Conservation (phyloP, 2,888 invertebrate species). For the Leptopilina syphax region DNA sequence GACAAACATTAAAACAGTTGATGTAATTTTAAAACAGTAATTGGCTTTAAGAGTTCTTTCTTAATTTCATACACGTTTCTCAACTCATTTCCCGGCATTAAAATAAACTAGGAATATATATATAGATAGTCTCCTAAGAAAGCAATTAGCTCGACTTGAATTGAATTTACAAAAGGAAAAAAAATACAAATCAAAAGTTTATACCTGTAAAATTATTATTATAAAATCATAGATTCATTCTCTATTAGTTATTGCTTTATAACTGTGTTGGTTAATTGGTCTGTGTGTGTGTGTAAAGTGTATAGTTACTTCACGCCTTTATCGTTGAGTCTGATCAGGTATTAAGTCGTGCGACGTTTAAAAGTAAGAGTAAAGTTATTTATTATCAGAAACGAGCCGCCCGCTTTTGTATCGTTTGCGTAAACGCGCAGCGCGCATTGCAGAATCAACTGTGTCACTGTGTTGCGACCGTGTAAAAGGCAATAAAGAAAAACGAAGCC, state of each 20-base stretch:
- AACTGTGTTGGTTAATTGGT: conserved; percentile 7
- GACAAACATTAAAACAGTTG: neutral
- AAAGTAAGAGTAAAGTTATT: conserved; percentile 40
- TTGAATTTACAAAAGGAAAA: neutral
- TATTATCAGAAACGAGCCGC: conserved; percentile 42
- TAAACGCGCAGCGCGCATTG: conserved; percentile 42
- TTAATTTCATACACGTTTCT: conserved; percentile 9
- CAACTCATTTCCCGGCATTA: conserved; percentile 9
- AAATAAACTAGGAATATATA: neutral
- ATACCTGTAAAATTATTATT: neutral
- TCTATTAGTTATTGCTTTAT: conserved; percentile 3
- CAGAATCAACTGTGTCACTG: conserved; percentile 47
- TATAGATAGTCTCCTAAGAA: neutral
- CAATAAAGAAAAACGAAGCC: conserved; percentile 40
- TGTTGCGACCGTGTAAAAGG: conserved; percentile 44
- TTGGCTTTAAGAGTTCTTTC: conserved; percentile 8
- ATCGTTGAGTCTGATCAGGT: conserved; percentile 30
- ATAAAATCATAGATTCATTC: conserved; percentile 4
- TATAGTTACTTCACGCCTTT: conserved; percentile 25
- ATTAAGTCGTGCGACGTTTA: conserved; percentile 34
- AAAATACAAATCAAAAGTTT: conserved; percentile 1
- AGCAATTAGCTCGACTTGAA: conserved; percentile 6
- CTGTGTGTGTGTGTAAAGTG: neutral
- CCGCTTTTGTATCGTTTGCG: conserved; percentile 49
- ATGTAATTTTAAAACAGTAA: conserved; percentile 6